Evolutionary conservation across 2,888 invertebrate genomes (phyloP), one percentile per base, ranked within the genome.

Genomic region (Meiosimyza decipiens): DNA sequence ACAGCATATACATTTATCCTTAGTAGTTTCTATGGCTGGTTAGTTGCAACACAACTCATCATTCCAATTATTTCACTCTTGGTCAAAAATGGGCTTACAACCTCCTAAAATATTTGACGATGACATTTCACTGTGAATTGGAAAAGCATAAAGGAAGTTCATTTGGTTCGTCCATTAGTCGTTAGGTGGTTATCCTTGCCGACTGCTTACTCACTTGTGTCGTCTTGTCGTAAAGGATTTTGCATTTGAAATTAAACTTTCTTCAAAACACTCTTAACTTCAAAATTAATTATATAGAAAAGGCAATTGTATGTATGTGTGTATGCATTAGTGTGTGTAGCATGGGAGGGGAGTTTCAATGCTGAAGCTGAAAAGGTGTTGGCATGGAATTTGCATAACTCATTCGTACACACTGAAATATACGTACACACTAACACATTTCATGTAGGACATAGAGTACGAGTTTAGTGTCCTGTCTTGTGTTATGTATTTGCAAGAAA

Each of bases 301-400:
- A 57, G 28, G 60, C 16, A 60, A 69, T 50, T 60, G 57, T 33
- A 33, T 47, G 66, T n/a, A 16, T 52, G 22, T 65, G 33, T 16
- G 0, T 12, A 13, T 66, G 54, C n/a, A 11, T 50, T 40, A 40
- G 12, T 15, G 66, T 51, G 66, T 11, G 11, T 33, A 15, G 40
- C 54, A 40, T 47, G 47, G 15, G 18, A 3, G 49, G 13, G 28
- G 6, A 16, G 47, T 67, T 16, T 49, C 5, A 47, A 18, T 55
- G 67, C 50, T 49, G n/a, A 47, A 47, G 33, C 40, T 62, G 6
- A 54, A 73, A 78, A 79, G 78, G 79, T 79, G 79, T 79, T 78
- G 78, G 79, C 79, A 78, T 77, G 76, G 75, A 79, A 79, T 79
- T 78, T 78, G 77, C 78, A 77, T 77, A 79, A 79, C 76, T 67